These are phyloP conservation scores for Alcis repandata DNA, from an alignment of 2,888 invertebrate species.

Conservation along the genomic window DNA sequence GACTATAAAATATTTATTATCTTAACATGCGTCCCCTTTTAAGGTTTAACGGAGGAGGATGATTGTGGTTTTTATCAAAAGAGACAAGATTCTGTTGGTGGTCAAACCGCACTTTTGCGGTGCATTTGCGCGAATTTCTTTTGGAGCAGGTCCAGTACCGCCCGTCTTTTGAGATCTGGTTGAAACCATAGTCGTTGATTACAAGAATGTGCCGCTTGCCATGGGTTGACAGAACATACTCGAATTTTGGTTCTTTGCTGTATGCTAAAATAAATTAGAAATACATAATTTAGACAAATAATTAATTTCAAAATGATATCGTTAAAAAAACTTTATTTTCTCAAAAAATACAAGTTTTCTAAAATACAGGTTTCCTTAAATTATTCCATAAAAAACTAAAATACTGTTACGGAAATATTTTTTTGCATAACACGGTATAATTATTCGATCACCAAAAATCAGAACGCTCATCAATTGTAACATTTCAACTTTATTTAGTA, in stretches of 20 bases:
- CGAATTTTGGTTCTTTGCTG: slow-evolving; percentile 33
- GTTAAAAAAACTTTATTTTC: too few species aligned
- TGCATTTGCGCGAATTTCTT: slow-evolving; percentile 45
- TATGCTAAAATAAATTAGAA: neutral
- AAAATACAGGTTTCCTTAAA: too few species aligned
- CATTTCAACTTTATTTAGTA: too few species aligned
- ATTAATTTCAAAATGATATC: too few species aligned
- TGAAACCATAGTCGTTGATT: slow-evolving; percentile 49
- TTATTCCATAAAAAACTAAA: too few species aligned
- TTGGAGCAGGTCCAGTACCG: slow-evolving; percentile 52
- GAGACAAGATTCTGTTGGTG: slow-evolving; percentile 41
- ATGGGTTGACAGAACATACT: slow-evolving; percentile 56
- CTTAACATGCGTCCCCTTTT: slow-evolving; percentile 1
- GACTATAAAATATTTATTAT: neutral
- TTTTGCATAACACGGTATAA: too few species aligned
- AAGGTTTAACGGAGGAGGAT: slow-evolving; percentile 29
- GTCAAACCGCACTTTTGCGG: slow-evolving; percentile 49
- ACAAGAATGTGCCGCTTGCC: slow-evolving; percentile 49
- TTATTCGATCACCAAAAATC: too few species aligned
- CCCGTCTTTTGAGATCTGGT: slow-evolving; percentile 41
- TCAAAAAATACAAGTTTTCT: too few species aligned
- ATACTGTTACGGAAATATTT: too few species aligned
- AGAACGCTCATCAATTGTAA: too few species aligned
- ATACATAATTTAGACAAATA: too few species aligned
- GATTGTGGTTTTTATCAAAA: slow-evolving; percentile 48